phyloP scores from a whole-genome alignment of 2,888 invertebrate species.

The Graphium colonna region DNA sequence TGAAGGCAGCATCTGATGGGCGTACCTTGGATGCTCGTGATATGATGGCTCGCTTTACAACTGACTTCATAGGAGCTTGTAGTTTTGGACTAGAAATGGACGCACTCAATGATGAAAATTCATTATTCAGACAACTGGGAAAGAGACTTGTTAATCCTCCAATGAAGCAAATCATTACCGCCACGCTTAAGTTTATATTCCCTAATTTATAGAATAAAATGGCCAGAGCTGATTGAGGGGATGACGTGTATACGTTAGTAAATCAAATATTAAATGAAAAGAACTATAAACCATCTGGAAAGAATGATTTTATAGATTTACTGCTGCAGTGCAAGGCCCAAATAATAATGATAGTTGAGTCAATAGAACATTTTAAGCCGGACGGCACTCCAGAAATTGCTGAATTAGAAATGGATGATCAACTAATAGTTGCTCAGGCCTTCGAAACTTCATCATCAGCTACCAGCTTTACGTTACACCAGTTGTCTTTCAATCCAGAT shows the following conservation, averaged over 20 bases:
- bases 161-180: slow-evolving; percentile 27
- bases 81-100: slow-evolving; percentile 46
- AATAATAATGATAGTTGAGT: slow-evolving; percentile 51
- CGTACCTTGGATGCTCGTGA: slow-evolving; percentile 40
- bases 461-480: slow-evolving; percentile 55
- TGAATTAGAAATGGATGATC: slow-evolving; percentile 41
- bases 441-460: slow-evolving; percentile 69
- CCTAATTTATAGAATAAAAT: too few species aligned
- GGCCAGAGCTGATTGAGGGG: slow-evolving; percentile 37
- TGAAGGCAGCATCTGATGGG: slow-evolving; percentile 30
- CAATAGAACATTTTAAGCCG: slow-evolving; percentile 42
- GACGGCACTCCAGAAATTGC: slow-evolving; percentile 42
- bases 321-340: slow-evolving; percentile 43
- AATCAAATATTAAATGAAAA: slow-evolving; percentile 46
- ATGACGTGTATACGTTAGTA: slow-evolving; percentile 43
- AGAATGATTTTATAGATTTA: slow-evolving; percentile 46
- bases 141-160: slow-evolving; percentile 39
- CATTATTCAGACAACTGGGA: slow-evolving; percentile 37
- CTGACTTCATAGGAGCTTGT: slow-evolving; percentile 49
- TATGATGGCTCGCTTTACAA: slow-evolving; percentile 47
- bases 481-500: slow-evolving; percentile 58
- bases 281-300: slow-evolving; percentile 45
- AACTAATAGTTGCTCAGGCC: slow-evolving; percentile 48
- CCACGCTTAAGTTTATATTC: slow-evolving; percentile 41
- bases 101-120: slow-evolving; percentile 41